phyloP scores from a whole-genome alignment of 2,888 invertebrate species.

The Yponomeuta malinellus region DNA sequence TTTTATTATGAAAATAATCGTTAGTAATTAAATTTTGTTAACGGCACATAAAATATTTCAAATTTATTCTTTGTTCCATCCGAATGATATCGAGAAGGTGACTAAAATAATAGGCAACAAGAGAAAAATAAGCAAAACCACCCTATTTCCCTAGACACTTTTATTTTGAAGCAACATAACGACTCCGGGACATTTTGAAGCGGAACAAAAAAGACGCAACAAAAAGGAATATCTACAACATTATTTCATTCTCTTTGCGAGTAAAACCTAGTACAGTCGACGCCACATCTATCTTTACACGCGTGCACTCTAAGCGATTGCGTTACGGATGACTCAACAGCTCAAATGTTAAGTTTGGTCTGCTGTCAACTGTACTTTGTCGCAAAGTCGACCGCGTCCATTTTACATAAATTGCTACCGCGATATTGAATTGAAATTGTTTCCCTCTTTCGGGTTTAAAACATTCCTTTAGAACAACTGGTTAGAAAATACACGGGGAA shows the following conservation, averaged over 20 bases:
- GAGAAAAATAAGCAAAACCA: not conserved
- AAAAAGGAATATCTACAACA: not conserved
- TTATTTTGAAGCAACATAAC: not conserved
- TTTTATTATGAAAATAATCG: too few species aligned
- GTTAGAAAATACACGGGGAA: slow-evolving; percentile 8
- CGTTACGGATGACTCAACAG: too few species aligned
- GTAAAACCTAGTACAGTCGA: too few species aligned
- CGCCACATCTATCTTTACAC: too few species aligned
- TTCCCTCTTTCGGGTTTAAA: slow-evolving; percentile 10
- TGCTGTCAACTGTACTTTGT: too few species aligned
- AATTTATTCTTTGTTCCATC: not conserved
- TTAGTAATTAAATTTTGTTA: too few species aligned
- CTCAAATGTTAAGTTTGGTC: too few species aligned
- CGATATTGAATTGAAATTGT: slow-evolving; percentile 17
- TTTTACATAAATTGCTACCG: slow-evolving; percentile 15
- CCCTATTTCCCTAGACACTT: not conserved
- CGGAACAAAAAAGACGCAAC: not conserved
- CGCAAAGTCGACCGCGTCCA: slow-evolving; percentile 11
- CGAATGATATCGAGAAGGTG: not conserved
- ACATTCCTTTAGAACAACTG: slow-evolving; percentile 7
- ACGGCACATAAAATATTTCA: not conserved
- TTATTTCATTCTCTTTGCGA: slow-evolving; percentile 6
- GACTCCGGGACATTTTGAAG: not conserved
- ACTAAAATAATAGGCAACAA: not conserved
- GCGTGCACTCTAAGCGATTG: too few species aligned